Percentiles rank a stretch among this genome's conserved stretches.
Conservation (phyloP, 2,888 invertebrate genomes). For the Sipha maydis region DNA sequence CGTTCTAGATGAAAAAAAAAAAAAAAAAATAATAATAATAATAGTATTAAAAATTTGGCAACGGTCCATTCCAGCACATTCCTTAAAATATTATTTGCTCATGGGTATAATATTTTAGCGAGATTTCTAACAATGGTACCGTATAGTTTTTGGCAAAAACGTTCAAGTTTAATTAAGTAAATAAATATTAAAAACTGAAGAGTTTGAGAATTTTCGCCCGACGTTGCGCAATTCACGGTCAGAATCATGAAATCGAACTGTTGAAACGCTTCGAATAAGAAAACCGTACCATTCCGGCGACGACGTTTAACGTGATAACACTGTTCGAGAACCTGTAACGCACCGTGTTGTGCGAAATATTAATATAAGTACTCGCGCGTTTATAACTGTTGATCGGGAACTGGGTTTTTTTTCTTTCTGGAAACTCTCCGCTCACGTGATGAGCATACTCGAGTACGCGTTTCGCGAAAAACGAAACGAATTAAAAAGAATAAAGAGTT, state of each 20-base stretch:
- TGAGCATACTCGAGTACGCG: neutral
- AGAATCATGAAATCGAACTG: no score
- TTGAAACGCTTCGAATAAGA: neutral
- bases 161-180: conserved; percentile 26
- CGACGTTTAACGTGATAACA: no score
- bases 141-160: conserved; percentile 16
- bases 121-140: conserved; percentile 26
- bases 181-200: conserved; percentile 14
- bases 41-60: conserved; percentile 25
- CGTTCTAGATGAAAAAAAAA: neutral
- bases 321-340: no score
- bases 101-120: neutral
- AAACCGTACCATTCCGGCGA: neutral
- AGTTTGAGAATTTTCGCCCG: neutral
- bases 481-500: neutral
- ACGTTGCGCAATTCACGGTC: neutral
- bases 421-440: neutral
- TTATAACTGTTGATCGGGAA: neutral
- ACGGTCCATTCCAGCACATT: conserved; percentile 32
- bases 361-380: neutral
- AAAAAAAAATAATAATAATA: conserved; percentile 11
- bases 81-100: conserved; percentile 36
- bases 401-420: no score
- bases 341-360: neutral
- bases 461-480: neutral